Evolutionary conservation across 2,888 invertebrate genomes (phyloP).

Genomic region (Eupelmus urozonus): DNA sequence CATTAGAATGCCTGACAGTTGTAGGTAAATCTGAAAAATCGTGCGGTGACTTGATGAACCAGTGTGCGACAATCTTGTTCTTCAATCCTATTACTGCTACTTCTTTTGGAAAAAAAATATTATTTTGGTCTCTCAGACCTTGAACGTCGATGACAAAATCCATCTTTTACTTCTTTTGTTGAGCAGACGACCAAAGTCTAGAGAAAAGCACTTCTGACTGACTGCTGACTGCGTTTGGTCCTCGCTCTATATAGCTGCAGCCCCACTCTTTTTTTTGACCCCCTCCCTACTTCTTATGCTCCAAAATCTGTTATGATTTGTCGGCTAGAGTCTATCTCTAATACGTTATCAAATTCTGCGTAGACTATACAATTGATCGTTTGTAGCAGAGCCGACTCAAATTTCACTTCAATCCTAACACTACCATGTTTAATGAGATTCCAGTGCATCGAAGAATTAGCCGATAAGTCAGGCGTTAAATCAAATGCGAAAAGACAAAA

Average conservation of each 20-base stretch:
- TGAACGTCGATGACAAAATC: conserved; percentile 39
- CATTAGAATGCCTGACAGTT: neutral
- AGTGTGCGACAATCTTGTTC: conserved; percentile 6
- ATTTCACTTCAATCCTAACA: conserved; percentile 64
- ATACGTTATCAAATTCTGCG: conserved; percentile 67
- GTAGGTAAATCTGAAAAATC: neutral
- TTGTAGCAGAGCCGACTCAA: conserved; percentile 56
- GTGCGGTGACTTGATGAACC: conserved; percentile 11
- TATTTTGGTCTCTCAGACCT: conserved; percentile 23
- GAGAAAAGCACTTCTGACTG: too few relatives aligned
- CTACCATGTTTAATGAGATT: conserved; percentile 61
- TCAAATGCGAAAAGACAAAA: conserved; percentile 65
- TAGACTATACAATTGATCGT: conserved; percentile 64
- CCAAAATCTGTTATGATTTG: conserved; percentile 31
- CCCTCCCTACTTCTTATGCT: neutral
- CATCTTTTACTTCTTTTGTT: conserved; percentile 2
- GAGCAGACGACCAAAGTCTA: neutral
- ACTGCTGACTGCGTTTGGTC: neutral
- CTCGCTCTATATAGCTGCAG: neutral
- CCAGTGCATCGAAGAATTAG: conserved; percentile 60
- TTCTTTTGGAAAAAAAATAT: conserved; percentile 9
- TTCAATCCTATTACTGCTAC: conserved; percentile 14
- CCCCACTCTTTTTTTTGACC: neutral
- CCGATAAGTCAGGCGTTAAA: conserved; percentile 64
- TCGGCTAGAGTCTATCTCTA: conserved; percentile 64